These are phyloP conservation scores for Porites australiensis DNA, from an alignment of 64 coral and sea anemone genomes.

Conservation along the genomic window DNA sequence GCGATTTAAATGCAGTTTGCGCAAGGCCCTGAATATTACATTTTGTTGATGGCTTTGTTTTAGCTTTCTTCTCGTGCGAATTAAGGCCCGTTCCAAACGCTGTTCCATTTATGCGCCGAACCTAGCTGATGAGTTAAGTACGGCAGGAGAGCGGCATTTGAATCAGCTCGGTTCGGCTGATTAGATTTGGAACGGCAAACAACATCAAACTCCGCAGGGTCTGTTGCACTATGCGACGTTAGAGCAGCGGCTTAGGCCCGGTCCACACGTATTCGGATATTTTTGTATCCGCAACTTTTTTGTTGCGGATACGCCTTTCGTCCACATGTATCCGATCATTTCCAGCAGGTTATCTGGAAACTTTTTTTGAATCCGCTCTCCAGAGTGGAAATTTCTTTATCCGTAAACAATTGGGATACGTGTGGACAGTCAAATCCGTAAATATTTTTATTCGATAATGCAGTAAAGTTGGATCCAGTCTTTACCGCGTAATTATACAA, in stretches of 20 bases:
- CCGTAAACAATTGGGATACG: neutral
- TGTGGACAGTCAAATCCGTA: neutral
- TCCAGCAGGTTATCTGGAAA: neutral
- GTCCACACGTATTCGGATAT: too few species aligned
- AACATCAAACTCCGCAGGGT: neutral
- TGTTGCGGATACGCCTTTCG: too few species aligned
- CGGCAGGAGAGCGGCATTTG: conserved; percentile 48
- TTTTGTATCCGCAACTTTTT: too few species aligned
- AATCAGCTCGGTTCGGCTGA: conserved; percentile 31
- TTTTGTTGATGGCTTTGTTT: conserved; percentile 28
- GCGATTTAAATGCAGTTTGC: conserved; percentile 33
- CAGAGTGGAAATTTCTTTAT: neutral
- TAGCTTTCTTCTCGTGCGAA: conserved; percentile 21
- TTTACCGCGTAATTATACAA: neutral
- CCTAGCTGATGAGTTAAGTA: neutral
- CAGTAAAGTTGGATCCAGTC: neutral
- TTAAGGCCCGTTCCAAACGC: neutral
- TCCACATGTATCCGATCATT: neutral
- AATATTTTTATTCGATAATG: neutral
- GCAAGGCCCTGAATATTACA: conserved; percentile 18
- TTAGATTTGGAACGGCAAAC: conserved; percentile 37
- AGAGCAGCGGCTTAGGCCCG: neutral
- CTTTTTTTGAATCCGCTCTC: neutral
- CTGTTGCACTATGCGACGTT: conserved; percentile 25
- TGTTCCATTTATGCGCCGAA: too few species aligned